These are phyloP conservation scores for Cyphomyrmex costatus DNA, from an alignment of 1,140 invertebrate genomes.

Conservation along the genomic window DNA sequence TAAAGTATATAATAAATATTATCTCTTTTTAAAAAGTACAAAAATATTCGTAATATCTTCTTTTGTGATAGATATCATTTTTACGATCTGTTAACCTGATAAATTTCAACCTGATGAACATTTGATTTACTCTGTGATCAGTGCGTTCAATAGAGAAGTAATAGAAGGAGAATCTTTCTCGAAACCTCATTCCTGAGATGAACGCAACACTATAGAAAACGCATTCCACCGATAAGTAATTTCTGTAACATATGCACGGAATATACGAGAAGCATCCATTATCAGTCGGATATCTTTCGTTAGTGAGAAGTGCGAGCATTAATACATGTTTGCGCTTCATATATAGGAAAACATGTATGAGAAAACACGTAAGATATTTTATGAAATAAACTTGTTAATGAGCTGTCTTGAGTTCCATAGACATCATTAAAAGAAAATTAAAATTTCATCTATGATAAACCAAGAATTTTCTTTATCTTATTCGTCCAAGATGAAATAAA, in stretches of 20 bases:
- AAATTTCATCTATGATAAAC: constrained; percentile 2
- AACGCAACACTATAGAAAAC: constrained; percentile 44
- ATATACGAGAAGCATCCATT: constrained; percentile 6
- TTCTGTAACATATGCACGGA: background rate
- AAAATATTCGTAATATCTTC: constrained; percentile 1
- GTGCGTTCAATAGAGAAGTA: background rate
- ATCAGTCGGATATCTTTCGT: background rate
- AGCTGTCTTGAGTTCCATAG: constrained; percentile 22
- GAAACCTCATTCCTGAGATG: constrained; percentile 40
- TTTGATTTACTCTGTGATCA: background rate
- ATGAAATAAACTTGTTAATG: constrained; percentile 20
- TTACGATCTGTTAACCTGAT: background rate
- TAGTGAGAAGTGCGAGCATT: background rate
- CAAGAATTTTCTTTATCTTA: constrained; percentile 9
- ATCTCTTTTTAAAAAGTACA: background rate
- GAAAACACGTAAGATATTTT: constrained; percentile 6
- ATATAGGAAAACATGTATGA: background rate
- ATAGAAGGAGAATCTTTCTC: constrained; percentile 16
- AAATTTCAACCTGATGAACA: background rate
- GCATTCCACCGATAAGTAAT: constrained; percentile 33
- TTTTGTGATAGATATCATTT: background rate
- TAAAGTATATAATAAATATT: background rate
- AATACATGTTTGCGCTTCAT: background rate
- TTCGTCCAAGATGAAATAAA: background rate
- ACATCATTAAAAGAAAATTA: background rate